Evolutionary conservation across 2,888 invertebrate genomes (phyloP), one percentile per base, ranked within the genome.

Genomic region (Mystacides longicornis): DNA sequence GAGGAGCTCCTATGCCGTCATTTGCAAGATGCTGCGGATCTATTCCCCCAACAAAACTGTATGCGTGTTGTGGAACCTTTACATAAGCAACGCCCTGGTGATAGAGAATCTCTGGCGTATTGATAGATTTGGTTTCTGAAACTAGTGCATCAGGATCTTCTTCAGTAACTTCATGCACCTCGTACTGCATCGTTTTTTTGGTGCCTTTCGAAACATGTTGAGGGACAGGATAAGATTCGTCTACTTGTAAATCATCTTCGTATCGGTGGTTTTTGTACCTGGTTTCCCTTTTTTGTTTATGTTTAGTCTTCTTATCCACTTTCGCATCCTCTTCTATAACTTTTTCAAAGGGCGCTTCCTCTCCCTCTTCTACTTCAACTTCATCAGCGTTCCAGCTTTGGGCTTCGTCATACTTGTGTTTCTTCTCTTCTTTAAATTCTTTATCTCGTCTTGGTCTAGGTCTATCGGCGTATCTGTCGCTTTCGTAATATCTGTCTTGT

Each of bases 11-110:
- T 1, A 64, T 70, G 19, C 69, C 66, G 0, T 66, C 71, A 63
- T 72, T 71, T 48, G 71, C 68, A 51, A 66, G 67, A 59, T 74
- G 75, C 58, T 75, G 73, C 60, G 77, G 76, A 55, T 75, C 71
- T 1, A 50, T 23, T 19, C 42, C 27, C 20, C 22, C 9, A n/a
- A 20, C 23, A 33, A n/a, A 43, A 42, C 18, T 20, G 23, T 23
- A 20, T 23, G 31, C 46, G 23, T 11, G 21, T 16, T 2, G 16
- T 3, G 59, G 56, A 11, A 42, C 54, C 20, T 51, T 53, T 21
- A 59, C 52, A 21, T 60, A 60, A 33, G 55, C 52, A 9, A 57
- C 54, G 5, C 60, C 60, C 42, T 53, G 33, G 19, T 57, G 57
- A 31, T 51, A 48, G 9, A 60, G 19, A 5, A 42, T 20, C 11